phyloP scores from a whole-genome alignment of 2,888 invertebrate species.

The Dolichopus griseipennis region DNA sequence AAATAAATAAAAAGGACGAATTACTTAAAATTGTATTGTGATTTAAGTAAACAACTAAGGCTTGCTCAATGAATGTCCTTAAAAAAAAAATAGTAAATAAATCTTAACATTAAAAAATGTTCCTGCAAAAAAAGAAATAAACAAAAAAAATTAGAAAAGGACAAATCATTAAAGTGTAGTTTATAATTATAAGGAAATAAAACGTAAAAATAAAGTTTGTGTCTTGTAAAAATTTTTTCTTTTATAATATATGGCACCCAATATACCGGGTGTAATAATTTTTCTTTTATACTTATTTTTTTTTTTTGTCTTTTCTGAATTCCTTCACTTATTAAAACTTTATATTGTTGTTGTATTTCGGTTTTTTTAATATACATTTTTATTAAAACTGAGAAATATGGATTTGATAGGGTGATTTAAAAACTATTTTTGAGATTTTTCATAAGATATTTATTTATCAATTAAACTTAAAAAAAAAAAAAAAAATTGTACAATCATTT shows the following conservation, averaged over 20 bases:
- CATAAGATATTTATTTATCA: too few species aligned
- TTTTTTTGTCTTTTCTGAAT: background rate
- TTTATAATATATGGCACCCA: background rate
- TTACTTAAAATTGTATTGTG: too few species aligned
- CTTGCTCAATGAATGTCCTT: too few species aligned
- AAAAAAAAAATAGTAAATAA: background rate
- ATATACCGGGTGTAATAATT: background rate
- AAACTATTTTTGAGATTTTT: too few species aligned
- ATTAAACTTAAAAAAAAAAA: too few species aligned
- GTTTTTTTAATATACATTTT: too few species aligned
- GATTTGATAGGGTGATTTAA: too few species aligned
- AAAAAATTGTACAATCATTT: too few species aligned
- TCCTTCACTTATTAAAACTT: background rate
- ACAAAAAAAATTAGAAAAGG: background rate
- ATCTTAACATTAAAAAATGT: background rate
- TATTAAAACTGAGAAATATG: too few species aligned
- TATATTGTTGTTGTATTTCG: too few species aligned
- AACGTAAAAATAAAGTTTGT: background rate
- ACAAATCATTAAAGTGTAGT: background rate
- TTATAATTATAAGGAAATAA: background rate
- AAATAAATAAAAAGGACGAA: background rate
- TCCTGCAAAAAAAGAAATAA: background rate
- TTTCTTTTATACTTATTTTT: background rate
- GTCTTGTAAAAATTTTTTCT: background rate
- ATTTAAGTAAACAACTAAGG: too few species aligned